Evolutionary conservation across 1,140 invertebrate genomes (phyloP), one percentile per base, ranked within the genome.

Genomic region (Plectrocnemia conspersa): DNA sequence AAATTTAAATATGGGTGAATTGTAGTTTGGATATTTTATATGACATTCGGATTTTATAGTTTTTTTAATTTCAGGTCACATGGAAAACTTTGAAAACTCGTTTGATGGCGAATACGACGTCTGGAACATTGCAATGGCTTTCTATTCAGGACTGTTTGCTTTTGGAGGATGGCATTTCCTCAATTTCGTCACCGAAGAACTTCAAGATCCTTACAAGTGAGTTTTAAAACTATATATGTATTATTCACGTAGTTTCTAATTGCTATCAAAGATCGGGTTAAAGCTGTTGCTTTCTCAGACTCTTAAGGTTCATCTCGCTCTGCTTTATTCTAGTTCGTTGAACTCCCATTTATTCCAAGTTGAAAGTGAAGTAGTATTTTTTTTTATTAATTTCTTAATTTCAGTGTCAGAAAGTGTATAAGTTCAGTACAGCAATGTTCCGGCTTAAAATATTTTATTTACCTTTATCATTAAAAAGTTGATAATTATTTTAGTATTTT

Each of bases 81-180:
- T 76, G 2, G 79, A 88, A 58, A 80, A 90, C 64, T 91, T 92
- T 55, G 75, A 77, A 23, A 74, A 79, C 64, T 65, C 85, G 0
- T 93, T 89, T 68, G 80, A 84, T 53, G 82, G 85, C 19, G 76
- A 82, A 22, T 84, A 82, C 42, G 76, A 78, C 27, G 66, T 77
- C 2, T 70, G 74, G 0, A 76, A 74, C 42, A 74, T 93, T 50
- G 84, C 90, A 0, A 72, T 93, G 36, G 90, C 91, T 0, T 93
- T 95, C 64, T 96, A 95, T 70, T 89, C 89, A 0, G 93, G 92
- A n/a, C 76, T 97, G 1, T 97, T 97, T 77, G 92, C 93, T n/a
- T 97, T 96, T 70, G 91, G 92, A 41, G 93, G 93, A 33, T 97
- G 90, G 89, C 93, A 94, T 69, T 93, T 89, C 69, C 77, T 95